Percentiles rank a stretch among this genome's conserved stretches.
These are phyloP conservation scores for Chelonoidis abingdonii DNA, from an alignment of 2,113 vertebrate species.

Conservation along the genomic window DNA sequence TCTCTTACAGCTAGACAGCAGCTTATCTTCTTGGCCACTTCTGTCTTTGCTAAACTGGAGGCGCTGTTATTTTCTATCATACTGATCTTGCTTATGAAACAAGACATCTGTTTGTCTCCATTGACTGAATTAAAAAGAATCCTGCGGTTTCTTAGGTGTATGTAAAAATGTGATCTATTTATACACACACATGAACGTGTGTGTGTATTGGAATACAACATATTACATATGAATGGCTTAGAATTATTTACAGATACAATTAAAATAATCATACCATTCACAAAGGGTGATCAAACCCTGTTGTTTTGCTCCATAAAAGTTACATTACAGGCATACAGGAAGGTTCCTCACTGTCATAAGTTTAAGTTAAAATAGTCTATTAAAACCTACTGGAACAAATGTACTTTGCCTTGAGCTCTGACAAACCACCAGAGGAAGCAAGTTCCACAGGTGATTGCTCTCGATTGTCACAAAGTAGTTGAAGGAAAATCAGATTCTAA, in stretches of 20 bases:
- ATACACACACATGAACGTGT: not conserved
- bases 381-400: not conserved
- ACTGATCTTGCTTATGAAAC: not conserved
- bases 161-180: not conserved
- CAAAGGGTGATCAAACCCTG: not conserved
- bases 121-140: not conserved
- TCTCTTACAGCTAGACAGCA: not conserved
- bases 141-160: not conserved
- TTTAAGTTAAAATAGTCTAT: not conserved
- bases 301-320: not conserved
- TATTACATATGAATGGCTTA: not conserved
- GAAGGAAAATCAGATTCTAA: not conserved
- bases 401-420: not conserved
- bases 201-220: not conserved
- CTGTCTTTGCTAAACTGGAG: not conserved
- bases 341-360: not conserved
- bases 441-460: not conserved
- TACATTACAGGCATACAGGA: not conserved
- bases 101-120: not conserved
- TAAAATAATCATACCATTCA: not conserved
- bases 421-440: not conserved
- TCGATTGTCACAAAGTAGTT: not conserved
- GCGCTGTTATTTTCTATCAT: not conserved
- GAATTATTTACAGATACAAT: not conserved
- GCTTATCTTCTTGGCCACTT: constrained; percentile 8